Base-by-base conservation (phyloP, 2,113 vertebrate genomes). In the Noturus placidus region DNA sequence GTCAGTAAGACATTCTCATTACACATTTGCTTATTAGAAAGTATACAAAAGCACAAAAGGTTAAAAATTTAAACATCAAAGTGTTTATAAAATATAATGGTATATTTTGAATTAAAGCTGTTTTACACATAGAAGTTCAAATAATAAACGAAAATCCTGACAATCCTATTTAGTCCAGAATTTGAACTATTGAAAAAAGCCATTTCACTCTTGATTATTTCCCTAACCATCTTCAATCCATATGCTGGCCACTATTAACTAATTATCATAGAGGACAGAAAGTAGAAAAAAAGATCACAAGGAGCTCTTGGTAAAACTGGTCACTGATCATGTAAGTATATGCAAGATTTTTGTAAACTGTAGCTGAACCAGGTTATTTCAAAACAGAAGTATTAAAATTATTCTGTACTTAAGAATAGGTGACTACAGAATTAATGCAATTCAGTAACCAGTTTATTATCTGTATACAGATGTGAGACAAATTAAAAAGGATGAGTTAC, bases 1-100 rank as follows among this genome's bases (percentile, higher is more conserved):
- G 79, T 78, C 86, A 90, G 89, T 87, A 78, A 88, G 6, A 54
- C 17, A 7, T 30, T 78, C 10, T 30, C 87, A 91, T 93, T 92
- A 92, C 91, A 87, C 93, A 94, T 93, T 83, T 87, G 91, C 82
- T 72, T 91, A 91, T 92, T 89, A 90, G 74, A 91, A 93, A 94
- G 93, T 90, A 92, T 94, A 93, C 90, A 95, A 91, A 92, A 90
- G 88, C 89, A 93, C 88, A 93, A 50, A 50, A 80, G 69, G 33
- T 79, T 88, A 88, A 93, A 90, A 93, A 88, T 93, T 25, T n/a
- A 76, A 72, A 22, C 42, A 46, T 46, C 20, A 22, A 70, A 38
- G 9, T 38, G 74, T 52, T 76, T 86, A 87, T 88, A 85, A 87
- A 74, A 80, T 61, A 84, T 56, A 65, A 30, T 83, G 56, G 65